Evolutionary conservation across 92 coral and sea anemone species (phyloP), one percentile per base, ranked within the genome.

Genomic region (Epizoanthus stellaris): DNA sequence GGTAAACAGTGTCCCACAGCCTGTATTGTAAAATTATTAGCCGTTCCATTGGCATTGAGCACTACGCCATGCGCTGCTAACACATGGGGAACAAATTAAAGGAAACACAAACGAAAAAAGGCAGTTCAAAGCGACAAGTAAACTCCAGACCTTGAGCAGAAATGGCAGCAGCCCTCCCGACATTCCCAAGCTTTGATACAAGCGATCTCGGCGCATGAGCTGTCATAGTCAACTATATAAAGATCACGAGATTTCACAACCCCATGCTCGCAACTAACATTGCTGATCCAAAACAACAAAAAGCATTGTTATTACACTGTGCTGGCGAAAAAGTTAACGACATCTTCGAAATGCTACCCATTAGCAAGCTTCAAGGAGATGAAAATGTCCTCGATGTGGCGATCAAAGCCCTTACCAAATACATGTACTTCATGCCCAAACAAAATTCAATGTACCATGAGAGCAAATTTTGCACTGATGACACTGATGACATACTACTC

Each of bases 281-380:
- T 6, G 39, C 23, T 19, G 72, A 13, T 52, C 53, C 71, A 3
- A 59, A 61, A 21, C 8, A 76, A 67, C 54, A 47, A 11, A 64
- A 36, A 64, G 89, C 89, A 13, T 34, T 79, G n/a, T 43, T 86
- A 3, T 68, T 86, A 14, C 89, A 79, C 73, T 86, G 75, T 53
- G 87, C 84, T 30, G 87, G 87, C 11, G 90, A 87, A 81, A 77
- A 47, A 13, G 87, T 88, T 15, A 82, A 82, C 57, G 76, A 74
- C 15, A 82, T 73, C 3, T 88, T 75, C 67, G 85, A 82, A 25
- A 73, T 70, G 10, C 80, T 82, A 7, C 67, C 65, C 39, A 70
- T 34, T 61, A 81, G 65, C 3, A 79, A 73, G 19, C 72, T 84
- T 3, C 64, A 36, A 2, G 84, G 67, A 38, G 77, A 45, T 52